phyloP scores from a whole-genome alignment of 2,113 vertebrate genomes.

The Regulus satrapa region DNA sequence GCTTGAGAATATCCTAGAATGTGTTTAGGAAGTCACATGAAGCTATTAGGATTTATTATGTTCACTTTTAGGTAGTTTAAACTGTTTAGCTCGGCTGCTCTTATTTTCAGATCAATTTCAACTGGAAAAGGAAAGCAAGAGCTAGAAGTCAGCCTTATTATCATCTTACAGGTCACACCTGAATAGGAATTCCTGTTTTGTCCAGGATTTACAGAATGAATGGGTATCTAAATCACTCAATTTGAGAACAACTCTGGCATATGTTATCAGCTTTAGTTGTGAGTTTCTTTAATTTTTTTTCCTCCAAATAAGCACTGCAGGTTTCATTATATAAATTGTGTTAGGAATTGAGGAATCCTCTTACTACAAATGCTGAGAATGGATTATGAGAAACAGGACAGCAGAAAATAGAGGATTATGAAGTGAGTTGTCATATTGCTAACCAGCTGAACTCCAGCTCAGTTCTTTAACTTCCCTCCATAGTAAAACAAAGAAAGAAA shows the following conservation, averaged over 20 bases:
- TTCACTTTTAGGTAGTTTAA: neutral
- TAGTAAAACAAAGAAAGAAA: neutral
- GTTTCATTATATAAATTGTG: neutral
- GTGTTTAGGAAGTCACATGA: neutral
- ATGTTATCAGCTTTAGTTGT: neutral
- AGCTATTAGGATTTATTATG: neutral
- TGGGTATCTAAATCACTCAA: neutral
- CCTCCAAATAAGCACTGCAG: neutral
- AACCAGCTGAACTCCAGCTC: neutral
- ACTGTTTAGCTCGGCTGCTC: neutral
- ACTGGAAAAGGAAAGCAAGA: neutral
- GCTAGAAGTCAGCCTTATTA: neutral
- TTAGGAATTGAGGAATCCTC: neutral
- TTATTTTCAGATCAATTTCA: neutral
- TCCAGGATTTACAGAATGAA: neutral
- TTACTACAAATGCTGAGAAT: neutral
- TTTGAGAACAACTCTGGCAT: neutral
- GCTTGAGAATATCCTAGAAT: neutral
- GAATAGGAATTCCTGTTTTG: neutral
- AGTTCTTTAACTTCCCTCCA: neutral
- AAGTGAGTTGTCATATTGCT: neutral
- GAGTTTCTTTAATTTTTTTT: neutral
- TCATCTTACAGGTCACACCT: neutral
- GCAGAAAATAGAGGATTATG: neutral
- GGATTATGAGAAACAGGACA: neutral